These are phyloP conservation scores for Oscarella lobularis DNA, from an alignment of 37 sponge, comb jelly and placozoan species.

Conservation along the genomic window DNA sequence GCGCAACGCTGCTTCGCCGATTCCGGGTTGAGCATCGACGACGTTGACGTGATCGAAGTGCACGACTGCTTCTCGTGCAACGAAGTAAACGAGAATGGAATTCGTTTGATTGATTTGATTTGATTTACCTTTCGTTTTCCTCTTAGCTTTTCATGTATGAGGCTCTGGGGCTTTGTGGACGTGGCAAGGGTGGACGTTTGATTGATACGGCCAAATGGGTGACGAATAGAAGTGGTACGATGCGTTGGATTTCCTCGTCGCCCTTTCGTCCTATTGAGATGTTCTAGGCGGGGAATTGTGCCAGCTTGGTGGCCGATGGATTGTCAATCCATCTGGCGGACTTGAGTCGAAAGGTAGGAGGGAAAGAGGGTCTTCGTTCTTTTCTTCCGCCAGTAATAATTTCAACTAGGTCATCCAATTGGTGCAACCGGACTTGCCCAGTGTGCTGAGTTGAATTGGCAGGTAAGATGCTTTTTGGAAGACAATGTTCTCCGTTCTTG, in stretches of 20 bases:
- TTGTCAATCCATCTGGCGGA: constrained; percentile 60
- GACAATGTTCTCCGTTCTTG: not conserved
- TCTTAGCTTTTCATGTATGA: constrained; percentile 58
- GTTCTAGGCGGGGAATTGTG: constrained; percentile 32
- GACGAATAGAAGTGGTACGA: constrained; percentile 29
- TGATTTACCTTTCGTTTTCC: not conserved
- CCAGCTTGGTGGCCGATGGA: constrained; percentile 36
- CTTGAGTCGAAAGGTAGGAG: constrained; percentile 54
- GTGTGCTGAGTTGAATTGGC: constrained; percentile 74
- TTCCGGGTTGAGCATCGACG: constrained; percentile 14
- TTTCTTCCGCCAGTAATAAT: too few relatives aligned
- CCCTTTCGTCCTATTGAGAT: not conserved
- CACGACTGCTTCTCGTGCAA: constrained; percentile 73
- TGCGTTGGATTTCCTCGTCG: not conserved
- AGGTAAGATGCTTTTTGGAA: constrained; percentile 25
- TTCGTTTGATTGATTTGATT: not conserved
- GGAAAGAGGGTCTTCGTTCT: too few relatives aligned
- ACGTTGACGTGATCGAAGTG: constrained; percentile 52
- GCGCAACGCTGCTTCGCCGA: constrained; percentile 25
- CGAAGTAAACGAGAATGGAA: constrained; percentile 23
- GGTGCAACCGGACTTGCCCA: constrained; percentile 67
- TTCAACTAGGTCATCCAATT: constrained; percentile 49
- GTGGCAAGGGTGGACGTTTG: constrained; percentile 38
- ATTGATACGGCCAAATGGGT: constrained; percentile 47
- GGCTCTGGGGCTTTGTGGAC: constrained; percentile 53